Base-by-base conservation (phyloP, 2,888 invertebrate species). In the Plebejus argus region DNA sequence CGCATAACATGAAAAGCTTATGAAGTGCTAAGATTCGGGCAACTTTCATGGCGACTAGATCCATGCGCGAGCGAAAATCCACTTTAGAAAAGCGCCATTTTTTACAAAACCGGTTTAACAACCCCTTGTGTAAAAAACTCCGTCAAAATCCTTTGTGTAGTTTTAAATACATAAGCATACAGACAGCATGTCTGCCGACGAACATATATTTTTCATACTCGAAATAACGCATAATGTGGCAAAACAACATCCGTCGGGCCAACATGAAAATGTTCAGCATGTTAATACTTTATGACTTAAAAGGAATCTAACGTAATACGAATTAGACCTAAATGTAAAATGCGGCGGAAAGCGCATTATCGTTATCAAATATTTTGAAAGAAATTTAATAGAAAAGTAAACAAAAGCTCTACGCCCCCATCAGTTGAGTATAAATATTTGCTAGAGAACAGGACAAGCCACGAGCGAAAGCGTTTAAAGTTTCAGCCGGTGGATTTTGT, bases 371-470 rank as follows among this genome's bases (percentile, higher is more conserved):
- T 28, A 28, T 28, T 66, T 33, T 28, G 28, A 23, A 66, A 83
- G 85, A 84, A 87, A 89, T 88, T 89, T 89, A 90, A 90, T 90
- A 86, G 86, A 82, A 86, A 86, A 87, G 86, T 89, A 88, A 84
- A 84, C 84, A 85, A 83, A 83, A 79, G 80, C 82, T 81, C 81
- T 82, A 78, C 79, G 79, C 77, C 81, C 79, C 81, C 81, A 82
- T 81, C 81, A 81, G 81, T 80, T 79, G 80, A 79, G 81, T 80
- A 81, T 81, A 82, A 83, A 83, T 83, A 82, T 83, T 83, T 83
- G 80, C 78, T 74, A 45, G 28, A 33, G 70, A n/a, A 20, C 45
- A 66, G 76, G 53, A 7, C 66, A 79, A 78, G 39, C 49, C 8
- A 76, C 70, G 74, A 79, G 78, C 77, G 23, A 33, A 5, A 58